Conservation (phyloP, 1,140 invertebrate species). For the Drosophila pseudoobscura region DNA sequence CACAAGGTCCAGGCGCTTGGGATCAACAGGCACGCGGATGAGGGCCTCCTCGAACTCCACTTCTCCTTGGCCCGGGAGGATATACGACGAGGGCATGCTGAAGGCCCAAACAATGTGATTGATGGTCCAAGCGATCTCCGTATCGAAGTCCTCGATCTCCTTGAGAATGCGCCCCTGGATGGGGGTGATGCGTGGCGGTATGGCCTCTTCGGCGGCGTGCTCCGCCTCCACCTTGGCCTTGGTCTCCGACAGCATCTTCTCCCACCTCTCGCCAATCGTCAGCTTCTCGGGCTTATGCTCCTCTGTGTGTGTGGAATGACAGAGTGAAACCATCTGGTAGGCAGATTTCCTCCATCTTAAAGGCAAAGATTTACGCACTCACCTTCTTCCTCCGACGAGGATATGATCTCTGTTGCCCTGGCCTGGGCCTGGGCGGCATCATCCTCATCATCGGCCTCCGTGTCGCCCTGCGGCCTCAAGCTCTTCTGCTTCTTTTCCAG, state of each 20-base stretch:
- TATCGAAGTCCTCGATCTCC: conserved; percentile 69
- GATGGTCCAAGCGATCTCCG: conserved; percentile 84
- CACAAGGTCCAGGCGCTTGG: conserved; percentile 83
- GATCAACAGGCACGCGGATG: conserved; percentile 83
- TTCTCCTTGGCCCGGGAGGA: conserved; percentile 79
- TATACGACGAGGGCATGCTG: conserved; percentile 86
- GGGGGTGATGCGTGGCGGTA: conserved; percentile 57
- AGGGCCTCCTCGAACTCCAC: conserved; percentile 84
- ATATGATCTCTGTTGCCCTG: conserved; percentile 28
- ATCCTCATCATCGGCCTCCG: conserved; percentile 43
- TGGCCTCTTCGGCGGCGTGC: conserved; percentile 59
- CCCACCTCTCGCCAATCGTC: conserved; percentile 75
- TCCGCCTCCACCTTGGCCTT: conserved; percentile 70
- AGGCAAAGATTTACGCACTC: conserved; percentile 9
- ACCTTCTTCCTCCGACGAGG: conserved; percentile 75
- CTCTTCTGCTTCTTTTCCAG: conserved; percentile 53
- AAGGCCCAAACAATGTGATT: conserved; percentile 88
- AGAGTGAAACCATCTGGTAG: no score
- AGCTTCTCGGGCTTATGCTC: conserved; percentile 62
- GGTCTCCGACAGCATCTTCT: conserved; percentile 69
- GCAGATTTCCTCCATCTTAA: no score
- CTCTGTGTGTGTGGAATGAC: conserved; percentile 13
- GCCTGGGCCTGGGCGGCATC: conserved; percentile 24
- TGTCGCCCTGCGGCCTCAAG: conserved; percentile 9
- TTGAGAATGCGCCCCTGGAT: conserved; percentile 64